A percentile compares a stretch with the other conserved stretches of the same genome.
These are phyloP conservation scores for Brachypalpus laphriformis DNA, from an alignment of 2,888 invertebrate species.

Conservation along the genomic window DNA sequence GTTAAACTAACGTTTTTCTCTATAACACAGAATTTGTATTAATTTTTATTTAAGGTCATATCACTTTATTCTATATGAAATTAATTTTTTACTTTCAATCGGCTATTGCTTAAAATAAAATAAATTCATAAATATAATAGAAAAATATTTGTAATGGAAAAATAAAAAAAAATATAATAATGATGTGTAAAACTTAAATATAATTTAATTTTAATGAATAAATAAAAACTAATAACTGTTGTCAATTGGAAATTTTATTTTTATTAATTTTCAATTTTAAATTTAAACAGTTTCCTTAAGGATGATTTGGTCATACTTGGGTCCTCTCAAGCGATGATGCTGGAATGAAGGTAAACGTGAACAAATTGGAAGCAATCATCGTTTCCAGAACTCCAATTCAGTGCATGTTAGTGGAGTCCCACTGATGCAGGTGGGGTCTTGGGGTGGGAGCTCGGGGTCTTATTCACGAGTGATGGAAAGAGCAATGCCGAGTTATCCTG, in stretches of 20 bases:
- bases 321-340: too few relatives aligned
- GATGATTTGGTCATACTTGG: too few relatives aligned
- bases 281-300: too few relatives aligned
- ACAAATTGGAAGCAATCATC: too few relatives aligned
- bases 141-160: conserved; percentile 10
- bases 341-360: too few relatives aligned
- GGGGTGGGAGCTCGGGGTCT: too few relatives aligned
- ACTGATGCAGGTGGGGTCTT: too few relatives aligned
- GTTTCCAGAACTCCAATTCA: too few relatives aligned
- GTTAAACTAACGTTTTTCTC: neutral
- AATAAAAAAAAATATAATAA: neutral
- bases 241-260: conserved; percentile 51
- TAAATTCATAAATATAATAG: neutral
- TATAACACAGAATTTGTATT: neutral
- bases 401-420: too few relatives aligned
- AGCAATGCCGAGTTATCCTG: too few relatives aligned
- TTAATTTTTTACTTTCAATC: neutral
- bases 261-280: neutral
- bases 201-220: conserved; percentile 44
- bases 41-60: conserved; percentile 34
- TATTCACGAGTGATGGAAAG: too few relatives aligned
- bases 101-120: conserved; percentile 17
- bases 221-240: conserved; percentile 65
- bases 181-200: conserved; percentile 31
- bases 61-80: conserved; percentile 8